Conservation (phyloP, 2,888 invertebrate species). For the Schizotus pectinicornis region DNA sequence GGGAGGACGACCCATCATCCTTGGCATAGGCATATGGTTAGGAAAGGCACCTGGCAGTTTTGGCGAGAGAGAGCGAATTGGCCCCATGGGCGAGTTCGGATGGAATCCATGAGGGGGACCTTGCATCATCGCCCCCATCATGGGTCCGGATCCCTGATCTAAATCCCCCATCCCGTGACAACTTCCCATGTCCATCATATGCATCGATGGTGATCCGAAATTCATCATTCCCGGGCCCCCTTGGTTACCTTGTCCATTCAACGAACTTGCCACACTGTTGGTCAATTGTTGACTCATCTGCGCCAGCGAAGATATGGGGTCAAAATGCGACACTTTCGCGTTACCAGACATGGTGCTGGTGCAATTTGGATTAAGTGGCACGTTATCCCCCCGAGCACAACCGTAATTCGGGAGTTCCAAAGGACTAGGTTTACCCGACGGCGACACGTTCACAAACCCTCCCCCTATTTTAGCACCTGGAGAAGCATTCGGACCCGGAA, state of each 20-base stretch:
- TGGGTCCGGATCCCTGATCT: constrained; percentile 49
- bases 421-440: constrained; percentile 53
- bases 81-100: constrained; percentile 54
- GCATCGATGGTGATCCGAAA: constrained; percentile 62
- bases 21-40: constrained; percentile 59
- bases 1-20: constrained; percentile 71
- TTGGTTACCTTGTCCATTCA: constrained; percentile 62
- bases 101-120: constrained; percentile 57
- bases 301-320: constrained; percentile 91
- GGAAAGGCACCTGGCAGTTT: constrained; percentile 68
- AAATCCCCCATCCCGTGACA: constrained; percentile 56
- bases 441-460: constrained; percentile 58
- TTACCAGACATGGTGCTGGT: constrained; percentile 63
- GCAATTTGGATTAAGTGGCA: constrained; percentile 72
- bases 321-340: constrained; percentile 77
- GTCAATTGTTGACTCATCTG: constrained; percentile 95
- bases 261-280: constrained; percentile 71
- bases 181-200: constrained; percentile 58
- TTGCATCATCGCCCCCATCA: constrained; percentile 57
- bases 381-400: constrained; percentile 65
- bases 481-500: constrained; percentile 57
- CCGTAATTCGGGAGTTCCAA: constrained; percentile 56
- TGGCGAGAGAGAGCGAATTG: constrained; percentile 66
- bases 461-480: constrained; percentile 56
- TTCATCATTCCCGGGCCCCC: constrained; percentile 62